A percentile compares a stretch with the other conserved stretches of the same genome.
These are phyloP conservation scores for Ecdyonurus torrentis DNA, from an alignment of 2,888 invertebrate genomes.

Conservation along the genomic window DNA sequence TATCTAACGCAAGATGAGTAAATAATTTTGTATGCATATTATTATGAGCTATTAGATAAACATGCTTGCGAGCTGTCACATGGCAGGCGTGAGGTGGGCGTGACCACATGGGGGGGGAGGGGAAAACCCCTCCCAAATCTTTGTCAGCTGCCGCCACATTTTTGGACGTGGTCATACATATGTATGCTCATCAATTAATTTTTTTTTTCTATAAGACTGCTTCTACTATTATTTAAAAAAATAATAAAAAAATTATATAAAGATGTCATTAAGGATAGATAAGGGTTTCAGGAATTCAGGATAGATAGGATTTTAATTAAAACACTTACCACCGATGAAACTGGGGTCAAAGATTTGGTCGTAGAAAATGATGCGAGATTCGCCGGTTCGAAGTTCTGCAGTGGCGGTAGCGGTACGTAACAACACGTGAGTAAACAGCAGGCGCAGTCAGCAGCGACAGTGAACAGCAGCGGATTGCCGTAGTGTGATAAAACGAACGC, in stretches of 20 bases:
- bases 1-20: no score
- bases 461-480: not conserved
- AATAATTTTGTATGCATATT: no score
- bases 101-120: not conserved
- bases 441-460: not conserved
- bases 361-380: not conserved
- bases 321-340: not conserved
- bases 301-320: not conserved
- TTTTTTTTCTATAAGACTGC: not conserved
- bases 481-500: not conserved
- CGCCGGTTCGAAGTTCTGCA: not conserved
- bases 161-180: not conserved
- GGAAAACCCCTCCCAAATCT: not conserved
- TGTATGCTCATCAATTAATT: not conserved
- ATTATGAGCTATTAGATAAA: no score
- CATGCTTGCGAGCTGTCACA: not conserved
- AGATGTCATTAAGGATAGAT: no score
- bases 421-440: not conserved
- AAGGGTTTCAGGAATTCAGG: no score
- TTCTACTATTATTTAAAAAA: no score
- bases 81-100: not conserved
- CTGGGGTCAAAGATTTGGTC: not conserved
- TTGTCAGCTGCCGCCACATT: not conserved
- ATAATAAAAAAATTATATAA: no score
- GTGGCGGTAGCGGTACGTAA: not conserved